Evolutionary conservation across 2,888 invertebrate species (phyloP), one percentile per base, ranked within the genome.

Genomic region (Gibbula magus): DNA sequence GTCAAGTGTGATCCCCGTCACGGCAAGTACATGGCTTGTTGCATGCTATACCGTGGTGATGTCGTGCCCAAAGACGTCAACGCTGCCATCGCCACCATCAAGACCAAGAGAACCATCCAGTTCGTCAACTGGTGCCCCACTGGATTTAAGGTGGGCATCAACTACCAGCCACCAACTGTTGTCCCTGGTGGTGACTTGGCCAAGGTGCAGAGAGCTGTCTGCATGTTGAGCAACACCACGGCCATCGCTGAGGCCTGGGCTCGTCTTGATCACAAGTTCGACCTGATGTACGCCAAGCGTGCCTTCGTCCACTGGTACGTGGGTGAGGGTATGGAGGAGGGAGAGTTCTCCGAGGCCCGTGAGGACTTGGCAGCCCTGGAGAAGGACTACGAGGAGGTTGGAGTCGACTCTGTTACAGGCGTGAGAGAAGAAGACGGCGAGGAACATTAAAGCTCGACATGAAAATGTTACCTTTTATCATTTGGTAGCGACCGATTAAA

Each of bases 141-240:
- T 1, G 96, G 96, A 84, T 86, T 86, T 75, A 87, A 93, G 91
- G 94, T 94, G 81, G 96, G 96, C 85, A 96, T 96, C 94, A 98
- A 97, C 95, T 97, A 97, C 94, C 97, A 93, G 85, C 90, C 89
- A 83, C 89, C 90, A 81, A 89, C 89, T 56, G 97, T 97, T 53
- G 98, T 98, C 78, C 98, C 98, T n/a, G 97, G 97, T 7, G 98
- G 97, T 52, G 98, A 98, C 86, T 96, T 97, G 84, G 93, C 94
- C 51, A 93, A 93, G 86, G 93, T 94, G 8, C 92, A 92, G 77
- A 85, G 94, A 80, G 93, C 93, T 75, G 91, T 93, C 35, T 96
- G 96, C 81, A 97, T 97, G 96, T 94, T 97, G 78, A 96, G 96
- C 91, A 98, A 98, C 93, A 98, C 98, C 13, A 98, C 97, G 18